Conservation (phyloP, 2,888 invertebrate species). For the Sialis lutaria region DNA sequence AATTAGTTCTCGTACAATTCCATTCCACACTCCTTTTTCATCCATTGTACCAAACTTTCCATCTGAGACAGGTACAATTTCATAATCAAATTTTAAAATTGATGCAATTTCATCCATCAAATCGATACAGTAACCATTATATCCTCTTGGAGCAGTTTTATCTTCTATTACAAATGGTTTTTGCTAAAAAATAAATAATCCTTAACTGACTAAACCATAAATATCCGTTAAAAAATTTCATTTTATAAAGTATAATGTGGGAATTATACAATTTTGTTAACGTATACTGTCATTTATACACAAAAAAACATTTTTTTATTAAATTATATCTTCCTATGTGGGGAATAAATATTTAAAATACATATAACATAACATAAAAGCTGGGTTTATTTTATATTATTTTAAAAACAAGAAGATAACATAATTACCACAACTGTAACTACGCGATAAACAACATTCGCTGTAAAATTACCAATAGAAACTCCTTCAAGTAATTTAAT, state of each 20-base stretch:
- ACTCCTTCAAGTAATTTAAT: conserved; percentile 45
- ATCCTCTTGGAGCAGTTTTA: conserved; percentile 43
- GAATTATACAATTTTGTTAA: background rate
- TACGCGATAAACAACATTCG: conserved; percentile 71
- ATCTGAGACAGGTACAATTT: conserved; percentile 64
- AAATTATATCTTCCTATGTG: no score
- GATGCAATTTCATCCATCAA: conserved; percentile 73
- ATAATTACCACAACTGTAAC: conserved; percentile 64
- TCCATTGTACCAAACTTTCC: conserved; percentile 80
- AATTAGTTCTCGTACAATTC: conserved; percentile 22
- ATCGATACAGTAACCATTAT: conserved; percentile 86
- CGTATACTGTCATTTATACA: no score
- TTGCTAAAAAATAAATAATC: conserved; percentile 36
- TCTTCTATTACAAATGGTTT: conserved; percentile 67
- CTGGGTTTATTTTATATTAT: conserved; percentile 11
- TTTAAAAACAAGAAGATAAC: conserved; percentile 13
- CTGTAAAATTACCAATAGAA: conserved; percentile 56
- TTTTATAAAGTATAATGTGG: background rate
- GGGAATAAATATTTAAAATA: no score
- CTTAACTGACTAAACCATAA: background rate
- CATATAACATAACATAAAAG: no score
- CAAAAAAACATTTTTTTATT: no score
- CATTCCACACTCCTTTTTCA: conserved; percentile 55
- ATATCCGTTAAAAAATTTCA: background rate
- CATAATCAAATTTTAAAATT: conserved; percentile 78